Base-by-base conservation (phyloP, 2,113 vertebrate species). In the Pao palembangensis region DNA sequence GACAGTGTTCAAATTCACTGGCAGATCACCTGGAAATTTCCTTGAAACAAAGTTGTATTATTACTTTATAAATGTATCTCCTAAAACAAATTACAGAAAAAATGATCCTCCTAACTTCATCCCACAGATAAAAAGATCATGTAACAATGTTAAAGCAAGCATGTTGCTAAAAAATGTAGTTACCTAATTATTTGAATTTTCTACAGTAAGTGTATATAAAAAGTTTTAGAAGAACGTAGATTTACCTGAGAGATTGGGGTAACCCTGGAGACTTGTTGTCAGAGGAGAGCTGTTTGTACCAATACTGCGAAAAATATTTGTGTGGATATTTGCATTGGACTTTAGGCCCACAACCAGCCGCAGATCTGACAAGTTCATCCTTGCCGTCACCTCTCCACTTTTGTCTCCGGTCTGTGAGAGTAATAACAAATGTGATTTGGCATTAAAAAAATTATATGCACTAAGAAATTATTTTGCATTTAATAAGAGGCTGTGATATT, bases 331-430 rank as follows among this genome's bases (percentile, higher is more conserved):
- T 51, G 73, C 64, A 72, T 72, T 90, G 53, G 84, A 83, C 61
- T 88, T 89, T 23, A 98, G 83, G 58, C 93, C 92, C 44, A 98
- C 93, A 46, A 95, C 94, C 88, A 94, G 89, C 52, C 95, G 94
- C 47, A 99, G 93, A 77, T 98, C 95, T 2, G 95, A 95, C 73
- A 98, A 86, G 66, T 98, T 98, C 83, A 97, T 93, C 64, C 92
- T 91, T 20, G 96, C 96, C 0, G 96, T 97, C 44, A 93, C 86
- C 59, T 98, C 96, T 5, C 94, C 91, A 49, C 89, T 94, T 84
- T 91, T 93, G 55, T 98, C 96, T 77, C 94, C 96, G 3, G 88
- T 90, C 92, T 93, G 67, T 55, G 58, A 15, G 31, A 60, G 44
- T 2, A 44, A 47, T 8, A 38, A 38, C 10, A 38, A 38, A 38